These are phyloP conservation scores for Copsychus sechellarum DNA, from an alignment of 2,113 vertebrate genomes.

Conservation along the genomic window DNA sequence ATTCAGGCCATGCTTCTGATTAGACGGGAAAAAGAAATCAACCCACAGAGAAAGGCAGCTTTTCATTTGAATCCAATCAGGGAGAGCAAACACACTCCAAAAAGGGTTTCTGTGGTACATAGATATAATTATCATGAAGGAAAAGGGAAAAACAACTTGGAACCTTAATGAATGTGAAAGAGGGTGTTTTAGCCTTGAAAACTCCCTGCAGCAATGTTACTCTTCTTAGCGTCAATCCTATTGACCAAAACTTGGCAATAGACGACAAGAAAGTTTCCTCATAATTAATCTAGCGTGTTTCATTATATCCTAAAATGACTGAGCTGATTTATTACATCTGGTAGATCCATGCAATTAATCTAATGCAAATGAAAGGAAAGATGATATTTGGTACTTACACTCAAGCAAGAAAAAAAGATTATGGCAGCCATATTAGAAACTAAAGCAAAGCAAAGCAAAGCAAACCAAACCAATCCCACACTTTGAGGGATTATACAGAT, in stretches of 20 bases:
- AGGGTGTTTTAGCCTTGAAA: background rate
- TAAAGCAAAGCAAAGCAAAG: background rate
- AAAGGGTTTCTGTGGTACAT: background rate
- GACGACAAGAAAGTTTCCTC: background rate
- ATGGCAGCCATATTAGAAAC: background rate
- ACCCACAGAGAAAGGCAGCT: slow-evolving; percentile 1
- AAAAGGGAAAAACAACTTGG: background rate
- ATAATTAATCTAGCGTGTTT: background rate
- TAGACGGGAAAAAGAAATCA: slow-evolving; percentile 13
- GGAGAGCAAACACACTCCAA: slow-evolving; percentile 14
- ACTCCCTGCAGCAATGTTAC: background rate
- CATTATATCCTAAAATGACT: background rate
- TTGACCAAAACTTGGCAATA: background rate
- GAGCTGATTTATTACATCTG: background rate
- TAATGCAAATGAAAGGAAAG: background rate
- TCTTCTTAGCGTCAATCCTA: background rate
- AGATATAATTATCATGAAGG: background rate
- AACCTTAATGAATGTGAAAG: background rate
- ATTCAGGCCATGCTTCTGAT: slow-evolving; percentile 30
- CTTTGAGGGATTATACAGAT: background rate
- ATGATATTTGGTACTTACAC: background rate
- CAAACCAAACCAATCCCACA: background rate
- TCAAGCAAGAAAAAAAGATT: background rate
- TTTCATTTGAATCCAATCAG: slow-evolving; percentile 54
- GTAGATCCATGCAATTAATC: background rate